phyloP scores from a whole-genome alignment of 1,140 invertebrate genomes.

The Chrysoperla carnea region DNA sequence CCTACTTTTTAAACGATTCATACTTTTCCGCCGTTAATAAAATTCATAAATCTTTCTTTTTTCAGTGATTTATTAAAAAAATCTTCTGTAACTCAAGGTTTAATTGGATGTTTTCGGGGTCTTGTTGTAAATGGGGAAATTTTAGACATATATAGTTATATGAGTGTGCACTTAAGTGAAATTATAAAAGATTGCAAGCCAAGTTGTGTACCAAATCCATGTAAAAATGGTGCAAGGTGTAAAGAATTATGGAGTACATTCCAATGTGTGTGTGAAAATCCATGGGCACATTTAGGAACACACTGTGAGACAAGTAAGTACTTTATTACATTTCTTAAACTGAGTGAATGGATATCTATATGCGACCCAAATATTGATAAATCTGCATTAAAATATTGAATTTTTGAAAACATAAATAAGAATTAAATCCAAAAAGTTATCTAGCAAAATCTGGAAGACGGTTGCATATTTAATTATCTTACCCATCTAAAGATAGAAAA shows the following conservation, averaged over 20 bases:
- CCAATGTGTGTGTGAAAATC: constrained; percentile 76
- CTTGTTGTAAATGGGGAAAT: constrained; percentile 82
- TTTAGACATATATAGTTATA: constrained; percentile 79
- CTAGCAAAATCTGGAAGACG: no score
- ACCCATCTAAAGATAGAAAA: no score
- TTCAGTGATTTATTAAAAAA: constrained; percentile 60
- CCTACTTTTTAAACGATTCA: background rate
- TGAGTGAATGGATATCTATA: no score
- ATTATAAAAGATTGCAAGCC: constrained; percentile 86
- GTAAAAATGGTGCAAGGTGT: constrained; percentile 76
- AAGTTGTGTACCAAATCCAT: constrained; percentile 84
- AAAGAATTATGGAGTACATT: constrained; percentile 86
- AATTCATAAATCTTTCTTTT: constrained; percentile 7
- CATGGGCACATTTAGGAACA: constrained; percentile 74
- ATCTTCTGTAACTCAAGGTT: constrained; percentile 63
- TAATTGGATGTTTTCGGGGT: constrained; percentile 85
- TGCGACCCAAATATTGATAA: no score
- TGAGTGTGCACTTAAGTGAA: constrained; percentile 78
- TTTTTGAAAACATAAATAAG: no score
- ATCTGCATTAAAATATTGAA: no score
- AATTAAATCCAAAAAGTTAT: no score
- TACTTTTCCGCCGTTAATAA: background rate
- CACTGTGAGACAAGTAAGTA: constrained; percentile 78
- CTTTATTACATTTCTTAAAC: constrained; percentile 2
- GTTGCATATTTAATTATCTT: no score